A percentile compares a stretch with the other conserved stretches of the same genome.
These are phyloP conservation scores for Mizuhopecten yessoensis DNA, from an alignment of 1,140 invertebrate species.

Conservation along the genomic window DNA sequence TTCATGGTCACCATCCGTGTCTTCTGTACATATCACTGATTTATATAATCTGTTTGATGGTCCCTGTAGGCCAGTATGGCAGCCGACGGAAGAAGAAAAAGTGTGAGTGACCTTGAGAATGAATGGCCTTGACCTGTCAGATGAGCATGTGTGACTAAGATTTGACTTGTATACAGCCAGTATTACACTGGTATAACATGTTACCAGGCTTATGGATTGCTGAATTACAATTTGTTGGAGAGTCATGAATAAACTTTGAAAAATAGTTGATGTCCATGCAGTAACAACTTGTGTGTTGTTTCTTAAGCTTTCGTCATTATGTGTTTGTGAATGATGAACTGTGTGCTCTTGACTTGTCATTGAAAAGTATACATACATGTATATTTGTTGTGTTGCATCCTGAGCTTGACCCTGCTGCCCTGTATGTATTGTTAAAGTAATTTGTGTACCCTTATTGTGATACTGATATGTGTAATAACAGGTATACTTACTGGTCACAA, in stretches of 20 bases:
- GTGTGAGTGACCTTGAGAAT: constrained; percentile 58
- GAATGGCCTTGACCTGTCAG: neutral
- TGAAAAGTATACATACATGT: neutral
- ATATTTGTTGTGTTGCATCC: neutral
- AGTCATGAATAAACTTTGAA: neutral
- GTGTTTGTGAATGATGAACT: neutral
- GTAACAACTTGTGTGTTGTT: too few species aligned
- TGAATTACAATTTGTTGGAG: too few species aligned
- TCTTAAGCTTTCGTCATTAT: neutral
- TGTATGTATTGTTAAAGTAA: too few species aligned
- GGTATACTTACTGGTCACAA: too few species aligned
- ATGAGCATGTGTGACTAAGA: neutral
- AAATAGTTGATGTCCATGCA: neutral
- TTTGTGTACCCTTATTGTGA: too few species aligned
- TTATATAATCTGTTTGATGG: neutral
- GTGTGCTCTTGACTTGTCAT: neutral
- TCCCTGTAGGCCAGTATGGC: constrained; percentile 51
- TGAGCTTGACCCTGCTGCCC: neutral
- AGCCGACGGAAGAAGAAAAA: constrained; percentile 62
- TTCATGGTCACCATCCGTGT: neutral
- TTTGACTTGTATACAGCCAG: neutral
- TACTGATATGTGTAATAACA: too few species aligned
- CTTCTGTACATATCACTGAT: constrained; percentile 17
- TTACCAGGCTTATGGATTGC: too few species aligned
- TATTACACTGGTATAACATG: constrained; percentile 18